Base-by-base conservation (phyloP, 35 echinoderm and acorn worm species). In the Heliocidaris erythrogramma region DNA sequence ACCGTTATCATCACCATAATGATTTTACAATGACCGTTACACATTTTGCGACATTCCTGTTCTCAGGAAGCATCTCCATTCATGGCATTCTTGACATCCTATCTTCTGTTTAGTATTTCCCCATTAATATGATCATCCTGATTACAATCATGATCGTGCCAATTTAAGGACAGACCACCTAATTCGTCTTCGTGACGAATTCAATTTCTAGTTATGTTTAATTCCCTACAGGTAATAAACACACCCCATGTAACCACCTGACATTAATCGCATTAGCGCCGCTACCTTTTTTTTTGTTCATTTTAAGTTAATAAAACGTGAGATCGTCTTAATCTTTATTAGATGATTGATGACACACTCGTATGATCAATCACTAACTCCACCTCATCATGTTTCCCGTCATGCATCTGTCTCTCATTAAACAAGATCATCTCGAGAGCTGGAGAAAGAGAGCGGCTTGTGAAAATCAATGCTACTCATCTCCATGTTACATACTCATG, bases 391-490 rank as follows among this genome's bases (percentile, higher is more conserved):
- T 78, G 65, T 78, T 78, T 27, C 65, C 65, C 65, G 27, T 78
- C 65, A 78, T 78, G 65, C 65, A 78, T 27, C 18, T 21, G 21
- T 56, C 52, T 21, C 65, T 78, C 65, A 78, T 78, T 78, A 78
- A 78, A 78, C 65, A 78, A 78, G 65, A 78, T 78, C 65, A 78
- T 78, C 65, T 78, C 21, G 65, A 78, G 21, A 78, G 65, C 8
- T 27, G 21, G 65, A 18, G 21, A 18, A 27, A 78, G 65, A 78
- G 65, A 78, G 65, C 65, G 17, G 65, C 65, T 78, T 78, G 65
- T 78, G 65, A 78, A 78, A 78, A 78, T 78, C 65, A 78, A 78
- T 78, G 65, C 65, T 78, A n/a, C 65, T 78, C 65, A 78, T 78
- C 65, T 78, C 65, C 27, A 78, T 6, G 18, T 78, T 78, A 78